Conservation (phyloP, 2,888 invertebrate genomes). For the Galerucella nymphaeae region DNA sequence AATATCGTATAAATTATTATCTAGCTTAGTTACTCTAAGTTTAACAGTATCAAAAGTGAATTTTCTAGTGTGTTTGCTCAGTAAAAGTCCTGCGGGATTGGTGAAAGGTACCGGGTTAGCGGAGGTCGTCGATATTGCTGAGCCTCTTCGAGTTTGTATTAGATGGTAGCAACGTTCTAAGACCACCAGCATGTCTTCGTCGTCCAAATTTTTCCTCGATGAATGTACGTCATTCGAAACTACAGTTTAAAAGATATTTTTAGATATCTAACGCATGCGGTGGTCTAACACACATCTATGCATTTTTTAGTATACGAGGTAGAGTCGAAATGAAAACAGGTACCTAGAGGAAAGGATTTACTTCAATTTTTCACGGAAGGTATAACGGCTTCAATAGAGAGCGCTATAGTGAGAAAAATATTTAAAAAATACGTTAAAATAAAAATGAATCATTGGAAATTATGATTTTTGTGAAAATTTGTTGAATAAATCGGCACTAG, state of each 20-base stretch:
- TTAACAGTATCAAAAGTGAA: conserved; percentile 80
- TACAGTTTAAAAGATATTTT: conserved; percentile 59
- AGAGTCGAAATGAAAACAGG: background rate
- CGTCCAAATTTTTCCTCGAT: conserved; percentile 77
- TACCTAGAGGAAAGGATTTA: too few relatives aligned
- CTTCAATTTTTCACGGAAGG: too few relatives aligned
- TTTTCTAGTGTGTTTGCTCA: conserved; percentile 81
- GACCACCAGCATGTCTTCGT: conserved; percentile 77
- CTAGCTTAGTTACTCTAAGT: conserved; percentile 80
- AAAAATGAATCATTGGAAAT: too few relatives aligned
- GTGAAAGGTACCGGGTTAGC: conserved; percentile 62
- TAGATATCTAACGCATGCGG: conserved; percentile 16
- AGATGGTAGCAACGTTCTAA: conserved; percentile 82
- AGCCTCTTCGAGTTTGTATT: conserved; percentile 72
- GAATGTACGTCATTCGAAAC: conserved; percentile 82
- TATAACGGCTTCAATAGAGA: too few relatives aligned
- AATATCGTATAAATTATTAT: conserved; percentile 88
- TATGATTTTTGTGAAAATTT: too few relatives aligned
- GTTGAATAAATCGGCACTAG: too few relatives aligned
- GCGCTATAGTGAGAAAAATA: too few relatives aligned
- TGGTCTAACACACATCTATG: conserved; percentile 22
- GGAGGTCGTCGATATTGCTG: conserved; percentile 68
- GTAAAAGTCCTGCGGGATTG: conserved; percentile 66
- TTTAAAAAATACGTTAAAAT: too few relatives aligned
- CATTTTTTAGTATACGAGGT: background rate